These are phyloP conservation scores for Vombatus ursinus DNA, from an alignment of 2,113 vertebrate genomes.

Conservation along the genomic window DNA sequence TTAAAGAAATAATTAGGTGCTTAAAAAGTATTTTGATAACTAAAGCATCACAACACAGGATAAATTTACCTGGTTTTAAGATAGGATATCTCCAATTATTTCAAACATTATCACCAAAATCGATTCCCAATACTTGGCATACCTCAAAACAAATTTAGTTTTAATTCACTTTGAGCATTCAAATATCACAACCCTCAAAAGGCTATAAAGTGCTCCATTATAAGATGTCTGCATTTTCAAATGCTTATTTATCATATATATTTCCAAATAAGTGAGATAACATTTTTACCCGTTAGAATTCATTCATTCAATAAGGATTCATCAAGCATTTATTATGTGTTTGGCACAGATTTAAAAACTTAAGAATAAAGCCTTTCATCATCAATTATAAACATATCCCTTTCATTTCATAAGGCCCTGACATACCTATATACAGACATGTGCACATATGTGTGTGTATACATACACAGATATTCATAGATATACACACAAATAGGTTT, in stretches of 20 bases:
- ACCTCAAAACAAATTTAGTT: neutral
- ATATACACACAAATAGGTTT: too few species aligned
- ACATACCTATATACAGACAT: neutral
- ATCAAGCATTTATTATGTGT: neutral
- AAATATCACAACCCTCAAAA: neutral
- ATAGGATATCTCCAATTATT: neutral
- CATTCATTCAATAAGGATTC: neutral
- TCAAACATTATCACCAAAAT: neutral
- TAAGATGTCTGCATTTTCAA: neutral
- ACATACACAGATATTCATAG: too few species aligned
- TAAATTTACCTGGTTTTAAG: neutral
- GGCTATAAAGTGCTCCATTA: neutral
- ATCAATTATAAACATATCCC: rapidly evolving
- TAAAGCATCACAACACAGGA: neutral
- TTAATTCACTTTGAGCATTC: neutral
- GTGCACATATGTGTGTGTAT: too few species aligned
- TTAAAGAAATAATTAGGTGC: constrained; percentile 46
- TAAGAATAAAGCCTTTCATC: neutral
- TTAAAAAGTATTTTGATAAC: neutral
- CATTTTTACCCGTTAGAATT: neutral
- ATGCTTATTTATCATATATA: too few species aligned
- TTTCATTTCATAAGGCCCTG: rapidly evolving
- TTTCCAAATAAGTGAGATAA: rapidly evolving
- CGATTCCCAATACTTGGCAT: neutral
- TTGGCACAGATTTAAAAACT: neutral